Evolutionary conservation across 2,888 invertebrate genomes (phyloP).

Genomic region (Caenorhabditis wallacei): DNA sequence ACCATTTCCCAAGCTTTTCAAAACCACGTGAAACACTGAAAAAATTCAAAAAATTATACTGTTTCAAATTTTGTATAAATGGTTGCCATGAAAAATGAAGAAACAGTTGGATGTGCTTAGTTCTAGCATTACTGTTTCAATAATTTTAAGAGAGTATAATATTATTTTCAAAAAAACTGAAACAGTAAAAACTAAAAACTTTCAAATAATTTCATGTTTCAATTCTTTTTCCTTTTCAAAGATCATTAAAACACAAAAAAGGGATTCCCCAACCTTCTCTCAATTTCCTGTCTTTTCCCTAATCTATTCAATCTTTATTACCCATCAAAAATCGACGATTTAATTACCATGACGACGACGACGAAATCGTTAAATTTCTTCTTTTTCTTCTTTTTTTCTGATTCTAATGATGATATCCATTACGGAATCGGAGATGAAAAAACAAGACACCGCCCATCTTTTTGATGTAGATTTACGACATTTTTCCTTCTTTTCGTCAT

Average conservation of each 20-base stretch:
- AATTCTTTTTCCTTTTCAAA: too few relatives aligned
- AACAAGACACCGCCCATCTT: background rate
- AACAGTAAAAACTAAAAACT: too few relatives aligned
- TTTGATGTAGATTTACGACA: constrained; percentile 33
- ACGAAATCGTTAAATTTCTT: background rate
- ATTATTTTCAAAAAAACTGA: too few relatives aligned
- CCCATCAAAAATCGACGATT: background rate
- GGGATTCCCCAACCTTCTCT: background rate
- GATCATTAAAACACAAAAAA: background rate
- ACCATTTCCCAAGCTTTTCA: too few relatives aligned
- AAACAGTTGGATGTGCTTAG: too few relatives aligned
- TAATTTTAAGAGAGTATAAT: too few relatives aligned
- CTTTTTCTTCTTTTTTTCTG: background rate
- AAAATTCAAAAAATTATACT: too few relatives aligned
- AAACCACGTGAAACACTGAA: too few relatives aligned
- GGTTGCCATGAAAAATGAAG: too few relatives aligned
- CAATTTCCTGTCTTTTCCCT: background rate
- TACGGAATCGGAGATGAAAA: background rate
- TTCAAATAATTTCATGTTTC: too few relatives aligned
- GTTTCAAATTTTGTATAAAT: too few relatives aligned
- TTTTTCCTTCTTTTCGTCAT: background rate
- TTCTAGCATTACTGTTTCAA: too few relatives aligned
- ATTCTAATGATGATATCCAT: constrained; percentile 10
- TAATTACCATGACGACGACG: constrained; percentile 34
- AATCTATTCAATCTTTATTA: background rate